A percentile compares a stretch with the other conserved stretches of the same genome.
Conservation (phyloP, 2,113 vertebrate species). For the Barnardius zonarius region DNA sequence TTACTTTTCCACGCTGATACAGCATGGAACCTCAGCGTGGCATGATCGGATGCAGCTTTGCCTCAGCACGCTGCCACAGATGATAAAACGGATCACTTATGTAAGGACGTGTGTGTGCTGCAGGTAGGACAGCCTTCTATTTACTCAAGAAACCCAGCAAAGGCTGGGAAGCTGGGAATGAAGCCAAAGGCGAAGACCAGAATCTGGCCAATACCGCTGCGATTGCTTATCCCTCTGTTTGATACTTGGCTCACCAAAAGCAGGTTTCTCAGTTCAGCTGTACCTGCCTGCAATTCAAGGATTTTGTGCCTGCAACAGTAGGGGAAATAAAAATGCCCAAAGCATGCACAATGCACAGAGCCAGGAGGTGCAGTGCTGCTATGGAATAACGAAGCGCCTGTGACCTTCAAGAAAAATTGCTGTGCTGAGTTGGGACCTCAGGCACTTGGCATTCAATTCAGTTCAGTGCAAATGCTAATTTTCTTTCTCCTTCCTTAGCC, state of each 20-base stretch:
- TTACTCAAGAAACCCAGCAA: not conserved
- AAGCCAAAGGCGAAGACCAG: constrained; percentile 25
- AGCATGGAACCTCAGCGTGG: not conserved
- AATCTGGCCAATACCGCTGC: not conserved
- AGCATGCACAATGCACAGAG: not conserved
- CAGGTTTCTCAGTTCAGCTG: not conserved
- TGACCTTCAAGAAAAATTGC: constrained; percentile 45
- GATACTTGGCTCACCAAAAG: not conserved
- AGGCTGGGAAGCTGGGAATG: constrained; percentile 12
- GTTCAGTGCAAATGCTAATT: constrained; percentile 28
- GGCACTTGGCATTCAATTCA: constrained; percentile 27
- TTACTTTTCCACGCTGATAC: not conserved
- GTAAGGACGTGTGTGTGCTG: not conserved
- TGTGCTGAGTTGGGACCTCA: constrained; percentile 17
- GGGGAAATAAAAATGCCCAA: not conserved
- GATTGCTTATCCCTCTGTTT: constrained; percentile 53
- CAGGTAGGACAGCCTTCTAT: not conserved
- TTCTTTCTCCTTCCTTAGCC: not conserved
- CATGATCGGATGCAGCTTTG: rapidly evolving
- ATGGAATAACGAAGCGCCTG: not conserved
- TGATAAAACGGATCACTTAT: not conserved
- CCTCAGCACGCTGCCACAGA: not conserved
- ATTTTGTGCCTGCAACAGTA: not conserved
- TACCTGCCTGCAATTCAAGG: not conserved
- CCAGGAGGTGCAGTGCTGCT: not conserved